Conservation (phyloP, 2,113 vertebrate genomes). For the Bos javanicus region DNA sequence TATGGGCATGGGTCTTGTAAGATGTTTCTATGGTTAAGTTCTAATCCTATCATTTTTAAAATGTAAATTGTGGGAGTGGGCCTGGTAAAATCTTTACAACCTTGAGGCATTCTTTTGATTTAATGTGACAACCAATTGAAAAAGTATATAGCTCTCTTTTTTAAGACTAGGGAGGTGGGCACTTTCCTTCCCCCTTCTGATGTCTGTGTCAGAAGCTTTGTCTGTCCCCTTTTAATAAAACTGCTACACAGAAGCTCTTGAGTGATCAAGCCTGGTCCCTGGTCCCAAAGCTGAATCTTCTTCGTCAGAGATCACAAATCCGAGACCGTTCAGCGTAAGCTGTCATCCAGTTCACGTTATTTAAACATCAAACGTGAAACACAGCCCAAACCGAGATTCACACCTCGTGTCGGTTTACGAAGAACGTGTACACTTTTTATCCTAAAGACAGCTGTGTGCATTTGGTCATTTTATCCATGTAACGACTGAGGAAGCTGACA, state of each 20-base stretch:
- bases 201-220: background rate
- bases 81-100: background rate
- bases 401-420: background rate
- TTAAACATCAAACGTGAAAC: background rate
- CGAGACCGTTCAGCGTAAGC: rapidly evolving
- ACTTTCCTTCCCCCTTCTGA: background rate
- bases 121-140: background rate
- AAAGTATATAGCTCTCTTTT: background rate
- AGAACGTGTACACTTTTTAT: background rate
- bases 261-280: background rate
- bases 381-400: background rate
- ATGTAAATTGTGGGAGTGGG: background rate
- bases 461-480: background rate
- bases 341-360: rapidly evolving
- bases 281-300: background rate
- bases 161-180: background rate
- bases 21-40: background rate
- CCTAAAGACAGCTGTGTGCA: rapidly evolving
- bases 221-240: background rate
- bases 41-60: background rate
- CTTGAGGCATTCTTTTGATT: background rate
- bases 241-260: background rate
- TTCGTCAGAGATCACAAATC: background rate
- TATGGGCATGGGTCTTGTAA: background rate
- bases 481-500: background rate